Evolutionary conservation across 1,140 invertebrate genomes (phyloP).

Genomic region (Atta colombica): DNA sequence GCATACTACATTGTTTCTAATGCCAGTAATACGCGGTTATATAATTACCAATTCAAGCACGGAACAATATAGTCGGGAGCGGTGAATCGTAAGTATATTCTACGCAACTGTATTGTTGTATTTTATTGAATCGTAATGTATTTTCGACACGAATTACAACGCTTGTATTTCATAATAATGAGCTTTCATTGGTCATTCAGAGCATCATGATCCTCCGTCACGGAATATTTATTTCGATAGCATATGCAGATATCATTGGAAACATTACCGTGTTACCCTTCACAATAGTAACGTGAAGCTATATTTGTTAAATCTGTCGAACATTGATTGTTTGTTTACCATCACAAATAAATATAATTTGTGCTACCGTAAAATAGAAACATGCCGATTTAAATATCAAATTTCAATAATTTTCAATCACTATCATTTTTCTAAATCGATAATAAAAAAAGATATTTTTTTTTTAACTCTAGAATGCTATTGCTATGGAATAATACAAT

Average conservation of each 20-base stretch:
- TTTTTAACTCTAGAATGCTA: too few species aligned
- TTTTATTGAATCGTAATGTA: slow-evolving; percentile 62
- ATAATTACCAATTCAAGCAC: slow-evolving; percentile 56
- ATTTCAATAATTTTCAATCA: not conserved
- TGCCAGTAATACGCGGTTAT: slow-evolving; percentile 53
- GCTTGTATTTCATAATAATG: slow-evolving; percentile 62
- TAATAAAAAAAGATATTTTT: not conserved
- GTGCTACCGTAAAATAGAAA: not conserved
- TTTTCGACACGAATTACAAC: slow-evolving; percentile 50
- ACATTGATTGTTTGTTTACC: not conserved
- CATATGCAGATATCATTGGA: slow-evolving; percentile 1
- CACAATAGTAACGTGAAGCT: not conserved
- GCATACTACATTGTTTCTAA: slow-evolving; percentile 55
- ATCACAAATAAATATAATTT: slow-evolving; percentile 14
- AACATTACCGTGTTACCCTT: slow-evolving; percentile 16
- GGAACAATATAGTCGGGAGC: slow-evolving; percentile 53
- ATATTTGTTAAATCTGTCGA: slow-evolving; percentile 6
- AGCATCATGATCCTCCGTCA: slow-evolving; percentile 18
- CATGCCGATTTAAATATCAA: not conserved
- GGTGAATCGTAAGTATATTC: slow-evolving; percentile 62
- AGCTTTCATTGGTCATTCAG: slow-evolving; percentile 57
- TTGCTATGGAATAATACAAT: too few species aligned
- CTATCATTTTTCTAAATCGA: not conserved
- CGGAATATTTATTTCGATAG: slow-evolving; percentile 49
- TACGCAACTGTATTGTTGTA: slow-evolving; percentile 32